phyloP scores from a whole-genome alignment of 2,113 vertebrate species.

The Syngnathus typhle region DNA sequence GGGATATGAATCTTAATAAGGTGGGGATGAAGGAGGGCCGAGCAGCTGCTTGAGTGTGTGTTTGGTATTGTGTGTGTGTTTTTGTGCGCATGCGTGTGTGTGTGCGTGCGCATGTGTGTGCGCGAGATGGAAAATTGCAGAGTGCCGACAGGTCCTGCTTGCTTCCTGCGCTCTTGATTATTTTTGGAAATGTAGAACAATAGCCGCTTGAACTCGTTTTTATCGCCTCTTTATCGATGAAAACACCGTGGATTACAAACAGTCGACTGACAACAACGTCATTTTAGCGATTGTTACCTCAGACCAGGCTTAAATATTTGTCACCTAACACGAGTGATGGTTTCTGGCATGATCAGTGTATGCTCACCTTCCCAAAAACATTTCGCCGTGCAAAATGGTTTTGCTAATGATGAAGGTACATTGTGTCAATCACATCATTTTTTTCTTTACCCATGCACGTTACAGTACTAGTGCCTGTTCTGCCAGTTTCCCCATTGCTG shows the following conservation, averaged over 20 bases:
- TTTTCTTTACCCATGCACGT: too few relatives aligned
- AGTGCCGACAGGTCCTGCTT: constrained; percentile 68
- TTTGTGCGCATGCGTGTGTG: constrained; percentile 5
- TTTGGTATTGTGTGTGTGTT: constrained; percentile 5
- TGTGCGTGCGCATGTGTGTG: constrained; percentile 14
- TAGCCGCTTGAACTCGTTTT: constrained; percentile 64
- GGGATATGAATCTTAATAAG: constrained; percentile 78
- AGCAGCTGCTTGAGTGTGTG: constrained; percentile 31
- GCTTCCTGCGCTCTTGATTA: constrained; percentile 65
- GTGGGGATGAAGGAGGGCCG: constrained; percentile 30
- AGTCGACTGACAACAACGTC: not conserved
- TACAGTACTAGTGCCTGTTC: too few relatives aligned
- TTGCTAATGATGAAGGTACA: not conserved
- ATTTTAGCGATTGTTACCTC: not conserved
- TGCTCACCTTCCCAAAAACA: not conserved
- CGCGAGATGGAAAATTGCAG: constrained; percentile 58
- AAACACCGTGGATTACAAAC: not conserved
- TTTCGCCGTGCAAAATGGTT: too few relatives aligned
- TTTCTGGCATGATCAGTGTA: not conserved
- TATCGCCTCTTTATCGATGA: constrained; percentile 31
- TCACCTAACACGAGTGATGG: not conserved
- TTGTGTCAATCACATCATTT: not conserved
- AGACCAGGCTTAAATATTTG: not conserved
- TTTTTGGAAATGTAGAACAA: constrained; percentile 74
- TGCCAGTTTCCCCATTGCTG: too few relatives aligned